Conservation (phyloP, 1,140 invertebrate genomes). For the Phymorhynchus buccinoides region DNA sequence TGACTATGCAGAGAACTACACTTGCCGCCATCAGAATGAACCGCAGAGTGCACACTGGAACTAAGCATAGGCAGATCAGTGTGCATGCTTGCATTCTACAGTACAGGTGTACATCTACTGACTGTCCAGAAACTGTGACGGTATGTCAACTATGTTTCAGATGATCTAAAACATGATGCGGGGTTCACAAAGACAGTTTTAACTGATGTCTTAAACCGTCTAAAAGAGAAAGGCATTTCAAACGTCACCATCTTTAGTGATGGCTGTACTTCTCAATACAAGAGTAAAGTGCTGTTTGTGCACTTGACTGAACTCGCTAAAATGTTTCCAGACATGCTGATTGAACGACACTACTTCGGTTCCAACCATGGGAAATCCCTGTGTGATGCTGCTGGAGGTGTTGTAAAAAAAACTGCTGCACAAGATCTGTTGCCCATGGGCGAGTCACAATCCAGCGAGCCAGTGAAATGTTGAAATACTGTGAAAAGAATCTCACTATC, state of each 20-base stretch:
- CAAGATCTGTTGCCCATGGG: neutral
- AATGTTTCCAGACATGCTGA: neutral
- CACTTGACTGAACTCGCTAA: neutral
- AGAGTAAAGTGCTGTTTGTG: conserved; percentile 10
- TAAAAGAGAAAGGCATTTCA: neutral
- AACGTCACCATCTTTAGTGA: neutral
- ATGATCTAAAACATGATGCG: neutral
- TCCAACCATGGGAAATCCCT: too few relatives aligned
- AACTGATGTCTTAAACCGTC: neutral
- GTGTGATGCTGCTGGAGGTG: neutral
- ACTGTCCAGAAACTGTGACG: neutral
- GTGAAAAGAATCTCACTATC: neutral
- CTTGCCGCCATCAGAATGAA: neutral
- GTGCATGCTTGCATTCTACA: conserved; percentile 1
- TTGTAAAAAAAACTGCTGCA: neutral
- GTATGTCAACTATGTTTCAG: neutral
- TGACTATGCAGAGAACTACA: neutral
- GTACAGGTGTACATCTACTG: neutral
- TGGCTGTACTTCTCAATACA: neutral
- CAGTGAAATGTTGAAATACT: neutral
- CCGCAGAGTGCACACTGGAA: neutral
- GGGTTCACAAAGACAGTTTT: neutral
- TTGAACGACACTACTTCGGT: too few relatives aligned
- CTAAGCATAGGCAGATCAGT: neutral
- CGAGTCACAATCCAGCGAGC: neutral